Conservation (phyloP, 2,888 invertebrate genomes). For the Trachelus iudaicus region DNA sequence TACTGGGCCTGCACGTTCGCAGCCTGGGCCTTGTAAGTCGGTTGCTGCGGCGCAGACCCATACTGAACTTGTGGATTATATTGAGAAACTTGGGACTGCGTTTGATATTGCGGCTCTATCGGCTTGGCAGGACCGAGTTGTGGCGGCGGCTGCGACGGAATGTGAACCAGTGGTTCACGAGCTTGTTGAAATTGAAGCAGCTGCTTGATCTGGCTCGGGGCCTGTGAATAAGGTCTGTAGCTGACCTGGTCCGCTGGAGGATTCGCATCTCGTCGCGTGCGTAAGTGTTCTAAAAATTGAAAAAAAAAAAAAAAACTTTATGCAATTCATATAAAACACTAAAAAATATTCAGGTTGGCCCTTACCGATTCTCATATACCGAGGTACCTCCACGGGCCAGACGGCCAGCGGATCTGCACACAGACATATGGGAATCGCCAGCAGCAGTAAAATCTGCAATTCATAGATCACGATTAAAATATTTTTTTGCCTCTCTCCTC, state of each 20-base stretch:
- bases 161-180: slow-evolving; percentile 52
- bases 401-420: slow-evolving; percentile 14
- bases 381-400: no score
- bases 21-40: slow-evolving; percentile 44
- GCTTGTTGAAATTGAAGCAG: slow-evolving; percentile 53
- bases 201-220: slow-evolving; percentile 52
- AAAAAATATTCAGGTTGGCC: not conserved
- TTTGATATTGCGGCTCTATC: slow-evolving; percentile 35
- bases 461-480: no score
- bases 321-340: no score
- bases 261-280: slow-evolving; percentile 1
- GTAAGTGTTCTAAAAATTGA: slow-evolving; percentile 2
- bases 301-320: no score
- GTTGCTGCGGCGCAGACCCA: slow-evolving; percentile 47
- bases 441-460: no score
- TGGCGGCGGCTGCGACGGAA: slow-evolving; percentile 47
- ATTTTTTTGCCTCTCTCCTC: no score
- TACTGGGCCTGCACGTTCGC: slow-evolving; percentile 30
- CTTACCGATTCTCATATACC: no score
- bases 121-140: slow-evolving; percentile 38
- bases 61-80: slow-evolving; percentile 52
- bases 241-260: slow-evolving; percentile 29
- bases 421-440: slow-evolving; percentile 23
- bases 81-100: slow-evolving; percentile 29
- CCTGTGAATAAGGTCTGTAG: slow-evolving; percentile 50